Percentiles rank a stretch among this genome's conserved stretches.
Evolutionary conservation across 2,888 invertebrate genomes (phyloP).

Genomic region (Rhamnusium bicolor): DNA sequence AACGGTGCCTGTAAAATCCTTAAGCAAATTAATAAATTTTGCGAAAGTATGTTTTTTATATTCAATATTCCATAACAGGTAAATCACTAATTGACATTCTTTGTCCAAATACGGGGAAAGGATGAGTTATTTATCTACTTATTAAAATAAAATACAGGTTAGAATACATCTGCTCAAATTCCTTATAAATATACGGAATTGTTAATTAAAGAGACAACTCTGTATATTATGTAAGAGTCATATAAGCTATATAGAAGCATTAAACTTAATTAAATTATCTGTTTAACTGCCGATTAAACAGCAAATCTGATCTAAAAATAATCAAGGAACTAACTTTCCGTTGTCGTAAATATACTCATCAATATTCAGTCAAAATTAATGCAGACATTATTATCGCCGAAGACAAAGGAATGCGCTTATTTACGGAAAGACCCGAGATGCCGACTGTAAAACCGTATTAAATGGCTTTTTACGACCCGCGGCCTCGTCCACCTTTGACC

Average conservation of each 20-base stretch:
- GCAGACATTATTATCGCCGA: slow-evolving; percentile 2
- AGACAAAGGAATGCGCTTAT: slow-evolving; percentile 29
- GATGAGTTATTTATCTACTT: neutral
- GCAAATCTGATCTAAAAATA: neutral
- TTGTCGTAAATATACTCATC: neutral
- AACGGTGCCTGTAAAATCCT: too few species aligned
- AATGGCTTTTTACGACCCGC: slow-evolving; percentile 52
- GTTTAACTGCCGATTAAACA: neutral
- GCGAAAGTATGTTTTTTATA: neutral
- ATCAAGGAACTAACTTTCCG: neutral
- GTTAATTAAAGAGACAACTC: too few species aligned
- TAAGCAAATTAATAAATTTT: neutral
- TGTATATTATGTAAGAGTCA: too few species aligned
- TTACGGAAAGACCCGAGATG: slow-evolving; percentile 30
- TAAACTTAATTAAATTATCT: neutral
- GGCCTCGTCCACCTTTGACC: slow-evolving; percentile 54
- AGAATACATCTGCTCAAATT: neutral
- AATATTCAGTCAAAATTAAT: neutral
- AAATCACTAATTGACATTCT: neutral
- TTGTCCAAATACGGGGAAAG: neutral
- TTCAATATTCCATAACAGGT: neutral
- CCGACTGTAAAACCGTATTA: slow-evolving; percentile 53
- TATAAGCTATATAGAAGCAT: too few species aligned
- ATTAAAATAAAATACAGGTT: neutral
- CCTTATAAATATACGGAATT: neutral